These are phyloP conservation scores for Halictus ligatus DNA, from an alignment of 2,888 invertebrate species.

Conservation along the genomic window DNA sequence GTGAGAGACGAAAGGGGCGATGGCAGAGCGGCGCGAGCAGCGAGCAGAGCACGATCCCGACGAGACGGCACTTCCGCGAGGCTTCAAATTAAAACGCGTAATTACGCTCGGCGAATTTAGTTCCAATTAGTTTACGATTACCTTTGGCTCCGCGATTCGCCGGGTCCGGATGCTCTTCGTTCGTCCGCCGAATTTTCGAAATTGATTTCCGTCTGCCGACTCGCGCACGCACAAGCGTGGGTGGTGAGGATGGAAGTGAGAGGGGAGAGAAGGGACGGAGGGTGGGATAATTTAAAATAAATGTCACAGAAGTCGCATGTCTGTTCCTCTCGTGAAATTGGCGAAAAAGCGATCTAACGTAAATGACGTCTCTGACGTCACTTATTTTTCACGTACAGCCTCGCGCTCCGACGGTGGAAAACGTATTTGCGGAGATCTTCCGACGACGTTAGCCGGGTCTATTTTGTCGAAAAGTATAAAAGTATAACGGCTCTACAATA, in stretches of 20 bases:
- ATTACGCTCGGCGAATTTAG: conserved; percentile 77
- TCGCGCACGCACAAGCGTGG: background rate
- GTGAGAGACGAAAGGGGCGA: conserved; percentile 53
- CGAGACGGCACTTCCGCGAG: conserved; percentile 60
- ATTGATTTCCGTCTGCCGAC: conserved; percentile 56
- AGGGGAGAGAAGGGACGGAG: background rate
- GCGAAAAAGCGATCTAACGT: background rate
- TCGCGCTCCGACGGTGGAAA: background rate
- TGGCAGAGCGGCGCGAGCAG: conserved; percentile 25
- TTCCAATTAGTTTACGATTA: conserved; percentile 80
- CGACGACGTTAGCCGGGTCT: too few relatives aligned
- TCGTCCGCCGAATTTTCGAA: conserved; percentile 58
- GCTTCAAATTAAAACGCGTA: conserved; percentile 79
- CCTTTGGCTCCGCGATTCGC: conserved; percentile 50
- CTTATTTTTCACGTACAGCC: background rate
- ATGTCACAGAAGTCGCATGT: background rate
- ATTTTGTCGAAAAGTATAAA: too few relatives aligned
- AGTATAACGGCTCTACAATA: too few relatives aligned
- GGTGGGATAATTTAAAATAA: background rate
- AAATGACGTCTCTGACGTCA: background rate
- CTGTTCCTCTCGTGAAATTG: background rate
- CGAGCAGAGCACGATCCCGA: conserved; percentile 32
- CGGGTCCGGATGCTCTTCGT: conserved; percentile 15
- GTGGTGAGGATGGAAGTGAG: too few relatives aligned
- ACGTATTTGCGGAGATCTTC: background rate